Evolutionary conservation across 64 coral and sea anemone species (phyloP), one percentile per base, ranked within the genome.

Genomic region (Porites lutea): DNA sequence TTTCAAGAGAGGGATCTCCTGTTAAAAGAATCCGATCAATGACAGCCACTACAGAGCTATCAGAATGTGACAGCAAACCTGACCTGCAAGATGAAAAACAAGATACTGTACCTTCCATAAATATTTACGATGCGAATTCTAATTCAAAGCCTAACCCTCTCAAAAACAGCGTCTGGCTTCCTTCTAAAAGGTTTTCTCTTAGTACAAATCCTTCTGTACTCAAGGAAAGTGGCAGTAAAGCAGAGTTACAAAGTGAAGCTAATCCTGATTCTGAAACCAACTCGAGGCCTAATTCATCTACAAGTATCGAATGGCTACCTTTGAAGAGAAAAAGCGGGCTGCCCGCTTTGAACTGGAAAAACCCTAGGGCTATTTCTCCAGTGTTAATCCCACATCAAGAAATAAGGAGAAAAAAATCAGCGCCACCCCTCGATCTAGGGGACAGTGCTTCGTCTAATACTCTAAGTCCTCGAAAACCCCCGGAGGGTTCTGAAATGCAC

Each of bases 401-500:
- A 12, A 73, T 43, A 9, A 23, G n/a, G 48, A 49, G 9, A 37
- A 67, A 68, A 22, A 6, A 46, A 0, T 13, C 63, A 4, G 64
- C 69, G 8, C 43, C 53, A 23, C 22, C 48, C 54, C 12, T 57
- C 3, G 54, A 57, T 57, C 54, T 57, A 12, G 54, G 54, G 0
- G 54, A 57, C 7, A 57, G 3, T 57, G 54, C 54, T 57, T 57
- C 54, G 15, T 18, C 37, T 82, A 10, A 10, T 1, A 7, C 0
- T 8, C 2, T 52, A 44, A 52, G 62, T 16, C 45, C 18, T n/a
- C 67, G 81, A 68, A 84, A 84, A 18, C 16, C 61, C 8, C 81
- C 81, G 3, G 81, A 84, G 9, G 81, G 81, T 8, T 84, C 81
- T 19, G 81, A 84, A n/a, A 16, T 76, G 10, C 47, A 2, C 13